Evolutionary conservation across 2,888 invertebrate species (phyloP).

Genomic region (Cistogaster globosa): DNA sequence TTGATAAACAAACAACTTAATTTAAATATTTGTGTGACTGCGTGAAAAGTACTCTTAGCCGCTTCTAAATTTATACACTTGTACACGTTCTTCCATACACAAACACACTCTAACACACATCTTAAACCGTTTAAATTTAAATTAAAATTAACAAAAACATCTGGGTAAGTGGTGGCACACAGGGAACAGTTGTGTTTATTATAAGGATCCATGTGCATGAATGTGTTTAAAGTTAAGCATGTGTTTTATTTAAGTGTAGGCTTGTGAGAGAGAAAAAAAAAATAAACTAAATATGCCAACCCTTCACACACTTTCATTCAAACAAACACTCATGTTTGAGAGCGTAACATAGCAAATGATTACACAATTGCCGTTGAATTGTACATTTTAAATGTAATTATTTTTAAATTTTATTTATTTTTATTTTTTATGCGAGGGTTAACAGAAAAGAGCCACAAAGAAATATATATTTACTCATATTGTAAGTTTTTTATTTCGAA

Average conservation of each 20-base stretch:
- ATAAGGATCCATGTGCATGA: slow-evolving; percentile 1
- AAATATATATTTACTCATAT: neutral
- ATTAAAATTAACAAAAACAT: slow-evolving; percentile 53
- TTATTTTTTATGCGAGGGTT: neutral
- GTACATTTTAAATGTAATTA: slow-evolving; percentile 69
- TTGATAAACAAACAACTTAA: slow-evolving; percentile 22
- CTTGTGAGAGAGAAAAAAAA: slow-evolving; percentile 26
- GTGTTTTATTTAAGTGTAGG: slow-evolving; percentile 43
- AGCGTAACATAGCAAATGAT: neutral
- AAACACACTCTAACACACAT: slow-evolving; percentile 1
- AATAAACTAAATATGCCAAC: slow-evolving; percentile 6
- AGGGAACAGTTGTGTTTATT: slow-evolving; percentile 36
- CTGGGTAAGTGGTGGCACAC: slow-evolving; percentile 31
- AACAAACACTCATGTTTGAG: neutral
- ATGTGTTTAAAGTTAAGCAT: slow-evolving; percentile 36
- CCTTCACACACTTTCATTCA: neutral
- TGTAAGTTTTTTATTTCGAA: neutral
- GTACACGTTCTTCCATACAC: slow-evolving; percentile 36
- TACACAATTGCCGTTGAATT: slow-evolving; percentile 59
- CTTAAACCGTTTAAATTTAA: slow-evolving; percentile 54
- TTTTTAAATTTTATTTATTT: no score
- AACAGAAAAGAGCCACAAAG: neutral
- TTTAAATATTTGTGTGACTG: slow-evolving; percentile 30
- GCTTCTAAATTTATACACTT: slow-evolving; percentile 59
- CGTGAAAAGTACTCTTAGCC: slow-evolving; percentile 24